These are phyloP conservation scores for Macrosiphum euphorbiae DNA, from an alignment of 2,888 invertebrate genomes.

Conservation along the genomic window DNA sequence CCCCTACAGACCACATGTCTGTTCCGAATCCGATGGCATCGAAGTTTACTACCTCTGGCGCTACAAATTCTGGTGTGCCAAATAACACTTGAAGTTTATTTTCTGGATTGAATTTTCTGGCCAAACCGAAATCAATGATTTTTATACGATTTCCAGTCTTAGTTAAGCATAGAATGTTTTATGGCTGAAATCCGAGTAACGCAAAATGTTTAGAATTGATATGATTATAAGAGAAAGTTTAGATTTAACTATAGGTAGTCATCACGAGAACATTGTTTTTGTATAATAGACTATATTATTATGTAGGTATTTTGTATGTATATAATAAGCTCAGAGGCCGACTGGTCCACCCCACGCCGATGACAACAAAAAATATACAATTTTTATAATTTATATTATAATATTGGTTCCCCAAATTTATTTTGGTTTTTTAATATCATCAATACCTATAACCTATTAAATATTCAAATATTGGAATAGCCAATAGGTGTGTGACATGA, in stretches of 20 bases:
- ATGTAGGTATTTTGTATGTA: neutral
- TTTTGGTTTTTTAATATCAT: too few species aligned
- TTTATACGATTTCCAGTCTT: constrained; percentile 98
- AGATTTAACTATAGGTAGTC: neutral
- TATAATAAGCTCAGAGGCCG: neutral
- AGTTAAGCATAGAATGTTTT: constrained; percentile 97
- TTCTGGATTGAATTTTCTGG: constrained; percentile 90
- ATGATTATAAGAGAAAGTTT: neutral
- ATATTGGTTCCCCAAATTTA: too few species aligned
- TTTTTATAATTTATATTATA: too few species aligned
- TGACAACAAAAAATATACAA: too few species aligned
- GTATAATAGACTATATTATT: neutral
- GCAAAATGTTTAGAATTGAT: neutral
- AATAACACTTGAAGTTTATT: constrained; percentile 94
- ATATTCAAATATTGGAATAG: too few species aligned
- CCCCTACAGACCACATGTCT: constrained; percentile 99
- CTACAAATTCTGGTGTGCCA: constrained; percentile 99
- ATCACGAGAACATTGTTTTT: neutral
- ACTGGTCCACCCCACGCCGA: too few species aligned
- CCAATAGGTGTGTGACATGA: too few species aligned
- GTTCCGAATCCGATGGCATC: constrained; percentile 96
- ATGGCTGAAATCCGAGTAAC: constrained; percentile 79
- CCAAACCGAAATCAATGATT: constrained; percentile 98
- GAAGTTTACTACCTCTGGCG: constrained; percentile 98
- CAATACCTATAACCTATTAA: too few species aligned